Conservation (phyloP, 2,797 vertebrate genomes). For the Cyprinodon diabolis region DNA sequence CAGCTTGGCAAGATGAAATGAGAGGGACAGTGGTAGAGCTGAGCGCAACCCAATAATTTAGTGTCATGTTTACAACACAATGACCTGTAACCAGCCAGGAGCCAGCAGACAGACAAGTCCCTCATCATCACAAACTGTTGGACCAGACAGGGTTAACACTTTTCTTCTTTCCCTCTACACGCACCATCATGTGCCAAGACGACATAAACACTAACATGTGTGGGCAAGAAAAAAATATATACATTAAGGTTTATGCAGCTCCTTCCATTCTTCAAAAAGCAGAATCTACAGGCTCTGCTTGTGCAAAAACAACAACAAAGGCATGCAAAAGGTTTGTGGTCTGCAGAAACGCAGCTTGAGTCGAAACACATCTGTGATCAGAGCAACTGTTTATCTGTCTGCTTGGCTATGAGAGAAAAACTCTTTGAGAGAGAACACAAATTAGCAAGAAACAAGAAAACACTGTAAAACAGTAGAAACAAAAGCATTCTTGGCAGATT, state of each 20-base stretch:
- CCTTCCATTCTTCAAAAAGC: slow-evolving; percentile 32
- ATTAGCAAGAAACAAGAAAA: slow-evolving; percentile 38
- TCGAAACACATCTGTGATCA: slow-evolving; percentile 61
- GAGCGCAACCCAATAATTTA: slow-evolving; percentile 75
- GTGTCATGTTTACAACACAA: slow-evolving; percentile 69
- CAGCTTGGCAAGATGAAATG: slow-evolving; percentile 66
- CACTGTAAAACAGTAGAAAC: slow-evolving; percentile 37
- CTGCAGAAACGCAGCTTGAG: slow-evolving; percentile 35
- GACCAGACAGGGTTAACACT: slow-evolving; percentile 57
- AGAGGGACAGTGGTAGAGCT: slow-evolving; percentile 61
- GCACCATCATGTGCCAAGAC: slow-evolving; percentile 34
- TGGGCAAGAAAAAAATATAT: slow-evolving; percentile 41
- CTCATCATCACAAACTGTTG: slow-evolving; percentile 49
- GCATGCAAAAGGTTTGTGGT: slow-evolving; percentile 31
- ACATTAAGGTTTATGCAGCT: slow-evolving; percentile 37
- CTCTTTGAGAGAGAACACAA: slow-evolving; percentile 44
- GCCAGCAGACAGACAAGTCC: slow-evolving; percentile 54
- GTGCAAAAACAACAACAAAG: slow-evolving; percentile 65
- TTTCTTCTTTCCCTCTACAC: slow-evolving; percentile 28
- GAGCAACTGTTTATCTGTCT: slow-evolving; percentile 48
- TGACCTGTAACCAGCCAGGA: slow-evolving; percentile 70
- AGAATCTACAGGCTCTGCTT: background rate
- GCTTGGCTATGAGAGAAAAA: slow-evolving; percentile 43
- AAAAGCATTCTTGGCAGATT: slow-evolving; percentile 38
- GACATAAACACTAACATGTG: slow-evolving; percentile 59